These are phyloP conservation scores for Philhelius pedissequus DNA, from an alignment of 2,888 invertebrate genomes.

Conservation along the genomic window DNA sequence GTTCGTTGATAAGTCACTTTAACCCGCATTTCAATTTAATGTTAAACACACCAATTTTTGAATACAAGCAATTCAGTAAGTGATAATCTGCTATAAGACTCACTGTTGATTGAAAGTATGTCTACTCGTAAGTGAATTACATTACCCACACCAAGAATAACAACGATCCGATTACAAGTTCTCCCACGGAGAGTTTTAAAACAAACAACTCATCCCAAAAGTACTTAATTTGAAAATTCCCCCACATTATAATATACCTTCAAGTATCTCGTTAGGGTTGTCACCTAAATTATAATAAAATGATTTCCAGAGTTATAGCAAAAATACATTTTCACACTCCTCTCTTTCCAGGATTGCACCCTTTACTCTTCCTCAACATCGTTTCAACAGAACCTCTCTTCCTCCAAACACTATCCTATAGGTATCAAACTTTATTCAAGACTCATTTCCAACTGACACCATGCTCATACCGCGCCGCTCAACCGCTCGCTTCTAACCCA, in stretches of 20 bases:
- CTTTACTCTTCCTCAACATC: neutral
- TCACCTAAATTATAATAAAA: conserved; percentile 49
- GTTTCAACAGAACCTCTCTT: neutral
- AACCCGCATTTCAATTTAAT: no score
- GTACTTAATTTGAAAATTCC: conserved; percentile 34
- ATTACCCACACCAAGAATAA: conserved; percentile 12
- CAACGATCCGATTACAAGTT: conserved; percentile 25
- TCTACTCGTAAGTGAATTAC: neutral
- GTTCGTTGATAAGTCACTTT: no score
- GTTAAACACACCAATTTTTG: no score
- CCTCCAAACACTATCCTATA: neutral
- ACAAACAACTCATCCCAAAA: conserved; percentile 22
- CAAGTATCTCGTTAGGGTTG: conserved; percentile 35
- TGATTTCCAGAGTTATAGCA: conserved; percentile 1
- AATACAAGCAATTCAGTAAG: neutral
- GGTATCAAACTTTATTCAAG: neutral
- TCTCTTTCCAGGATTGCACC: neutral
- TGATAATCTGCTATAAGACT: neutral
- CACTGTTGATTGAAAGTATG: neutral
- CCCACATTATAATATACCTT: conserved; percentile 6
- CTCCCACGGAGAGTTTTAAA: neutral
- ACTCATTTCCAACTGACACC: conserved; percentile 13
- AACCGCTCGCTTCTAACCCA: no score
- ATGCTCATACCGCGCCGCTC: no score
- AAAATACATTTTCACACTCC: neutral